phyloP scores from a whole-genome alignment of 1,140 invertebrate genomes.

The Orchesella cincta region DNA sequence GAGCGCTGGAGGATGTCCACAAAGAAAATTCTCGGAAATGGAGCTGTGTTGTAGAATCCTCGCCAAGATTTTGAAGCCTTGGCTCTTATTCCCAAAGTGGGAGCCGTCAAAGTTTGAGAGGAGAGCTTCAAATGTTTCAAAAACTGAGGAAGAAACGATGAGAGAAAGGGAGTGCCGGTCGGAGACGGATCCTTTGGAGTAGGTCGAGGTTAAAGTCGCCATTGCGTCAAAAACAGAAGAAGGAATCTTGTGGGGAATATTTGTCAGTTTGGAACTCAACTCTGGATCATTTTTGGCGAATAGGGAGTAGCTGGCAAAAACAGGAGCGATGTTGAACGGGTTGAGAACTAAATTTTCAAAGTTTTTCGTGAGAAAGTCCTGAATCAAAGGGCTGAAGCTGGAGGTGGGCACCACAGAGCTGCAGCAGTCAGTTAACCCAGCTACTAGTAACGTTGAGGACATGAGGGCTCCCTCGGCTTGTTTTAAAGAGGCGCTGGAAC shows the following conservation, averaged over 20 bases:
- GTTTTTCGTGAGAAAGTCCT: conserved; percentile 30
- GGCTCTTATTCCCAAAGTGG: conserved; percentile 34
- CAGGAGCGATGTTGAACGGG: conserved; percentile 30
- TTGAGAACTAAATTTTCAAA: conserved; percentile 20
- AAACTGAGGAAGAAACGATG: conserved; percentile 28
- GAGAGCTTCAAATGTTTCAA: conserved; percentile 33
- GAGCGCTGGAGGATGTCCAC: not conserved
- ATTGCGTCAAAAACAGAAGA: too few species aligned
- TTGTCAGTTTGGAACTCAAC: too few species aligned
- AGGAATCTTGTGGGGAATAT: too few species aligned
- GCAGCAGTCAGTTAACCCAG: conserved; percentile 13
- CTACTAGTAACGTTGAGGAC: not conserved
- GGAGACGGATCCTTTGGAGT: too few species aligned
- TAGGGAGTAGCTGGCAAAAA: conserved; percentile 15
- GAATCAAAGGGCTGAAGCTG: conserved; percentile 4
- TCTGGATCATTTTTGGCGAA: conserved; percentile 30
- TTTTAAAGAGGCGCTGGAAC: not conserved
- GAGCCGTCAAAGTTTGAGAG: conserved; percentile 28
- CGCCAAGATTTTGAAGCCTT: conserved; percentile 33
- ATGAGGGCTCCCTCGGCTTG: not conserved
- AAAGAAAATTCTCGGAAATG: not conserved
- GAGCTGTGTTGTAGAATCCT: conserved; percentile 19
- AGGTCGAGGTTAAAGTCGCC: too few species aligned
- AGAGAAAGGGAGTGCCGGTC: conserved; percentile 39
- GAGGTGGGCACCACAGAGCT: not conserved